These are phyloP conservation scores for Vimba vimba DNA, from an alignment of 2,113 vertebrate genomes.

Conservation along the genomic window DNA sequence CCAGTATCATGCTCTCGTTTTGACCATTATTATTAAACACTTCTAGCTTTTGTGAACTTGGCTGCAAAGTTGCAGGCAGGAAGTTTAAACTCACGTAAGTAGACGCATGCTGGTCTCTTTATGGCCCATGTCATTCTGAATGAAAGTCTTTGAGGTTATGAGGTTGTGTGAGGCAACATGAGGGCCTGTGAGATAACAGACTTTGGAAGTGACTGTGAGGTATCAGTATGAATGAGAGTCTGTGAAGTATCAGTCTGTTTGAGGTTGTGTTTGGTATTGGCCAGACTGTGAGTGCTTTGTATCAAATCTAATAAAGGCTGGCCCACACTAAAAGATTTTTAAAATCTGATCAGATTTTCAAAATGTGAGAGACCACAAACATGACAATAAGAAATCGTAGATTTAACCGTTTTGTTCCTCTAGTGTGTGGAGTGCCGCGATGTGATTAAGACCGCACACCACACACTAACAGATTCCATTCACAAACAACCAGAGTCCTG, in stretches of 20 bases:
- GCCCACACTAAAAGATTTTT: too few species aligned
- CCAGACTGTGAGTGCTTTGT: neutral
- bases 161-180: neutral
- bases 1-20: neutral
- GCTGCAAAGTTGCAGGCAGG: neutral
- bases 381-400: too few species aligned
- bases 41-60: neutral
- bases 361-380: too few species aligned
- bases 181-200: neutral
- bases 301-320: neutral
- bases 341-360: too few species aligned
- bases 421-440: too few species aligned
- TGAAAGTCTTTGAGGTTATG: neutral
- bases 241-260: neutral
- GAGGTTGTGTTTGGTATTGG: neutral
- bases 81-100: neutral
- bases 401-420: too few species aligned
- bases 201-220: neutral
- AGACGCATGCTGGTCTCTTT: neutral
- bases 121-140: neutral
- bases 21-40: slow-evolving; percentile 7
- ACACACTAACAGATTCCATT: too few species aligned
- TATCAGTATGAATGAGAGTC: neutral
- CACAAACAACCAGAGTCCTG: too few species aligned
- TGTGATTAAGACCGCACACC: too few species aligned